Evolutionary conservation across 2,888 invertebrate genomes (phyloP), one percentile per base, ranked within the genome.

Genomic region (Diogma glabrata): DNA sequence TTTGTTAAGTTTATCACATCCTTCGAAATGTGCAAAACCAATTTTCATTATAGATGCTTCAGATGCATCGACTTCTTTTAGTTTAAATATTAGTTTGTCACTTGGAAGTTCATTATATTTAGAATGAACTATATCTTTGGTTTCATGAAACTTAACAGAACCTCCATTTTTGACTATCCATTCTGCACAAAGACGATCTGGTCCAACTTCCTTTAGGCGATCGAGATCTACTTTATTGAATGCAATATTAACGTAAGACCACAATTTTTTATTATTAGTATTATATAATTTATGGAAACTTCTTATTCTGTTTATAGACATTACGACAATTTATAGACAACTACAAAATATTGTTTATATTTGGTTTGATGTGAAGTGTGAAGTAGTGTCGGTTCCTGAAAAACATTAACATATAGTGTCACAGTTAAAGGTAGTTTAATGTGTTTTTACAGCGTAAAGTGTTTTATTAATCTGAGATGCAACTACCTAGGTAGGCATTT

Each of bases 111-210:
- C 60, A 67, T 94, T 91, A 64, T 91, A 94, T 68, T 93, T 83
- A 0, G 60, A 57, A 46, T 71, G 65, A 36, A 78, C 64, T 59
- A 69, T 76, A 4, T 76, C 73, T 1, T 67, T 60, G 5, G 63
- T 59, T 28, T 75, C 76, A 28, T 72, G 72, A 79, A 87, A 92
- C 54, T 79, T 80, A 0, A 96, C 78, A 52, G 76, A 73, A 3
- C 90, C 95, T 3, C 95, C 95, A 71, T 94, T 94, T 57, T 86
- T 77, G 23, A 97, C 71, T 6, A 96, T 72, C 96, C 97, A 97
- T 69, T 97, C 96, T 0, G 95, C 93, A 69, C 95, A 95, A 0
- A 69, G 57, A 50, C 89, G 73, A 64, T 97, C 91, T 0, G 94
- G 82, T 0, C 97, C 97, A 38, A 92, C 76, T 58, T 72, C 62